Percentiles rank a stretch among this genome's conserved stretches.
These are phyloP conservation scores for Amblyjoppa proteus DNA, from an alignment of 2,888 invertebrate species.

Conservation along the genomic window DNA sequence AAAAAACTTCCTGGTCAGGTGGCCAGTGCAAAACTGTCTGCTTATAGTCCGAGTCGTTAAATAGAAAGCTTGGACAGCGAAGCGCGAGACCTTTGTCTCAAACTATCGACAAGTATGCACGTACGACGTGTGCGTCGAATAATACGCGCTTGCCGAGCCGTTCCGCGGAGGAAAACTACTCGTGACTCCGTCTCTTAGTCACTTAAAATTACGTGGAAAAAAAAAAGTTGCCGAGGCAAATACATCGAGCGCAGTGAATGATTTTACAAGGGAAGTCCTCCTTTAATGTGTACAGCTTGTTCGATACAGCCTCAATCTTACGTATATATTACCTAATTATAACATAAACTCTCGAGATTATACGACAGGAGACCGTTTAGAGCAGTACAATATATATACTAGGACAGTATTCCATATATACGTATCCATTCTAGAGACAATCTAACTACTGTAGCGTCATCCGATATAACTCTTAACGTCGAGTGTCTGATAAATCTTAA, in stretches of 20 bases:
- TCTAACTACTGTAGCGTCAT: conserved; percentile 39
- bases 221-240: background rate
- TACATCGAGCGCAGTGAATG: background rate
- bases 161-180: background rate
- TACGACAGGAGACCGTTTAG: conserved; percentile 40
- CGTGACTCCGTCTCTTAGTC: background rate
- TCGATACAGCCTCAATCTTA: conserved; percentile 61
- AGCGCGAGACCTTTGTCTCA: conserved; percentile 3
- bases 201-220: background rate
- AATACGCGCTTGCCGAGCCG: background rate
- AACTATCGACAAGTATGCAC: background rate
- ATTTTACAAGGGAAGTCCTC: conserved; percentile 61
- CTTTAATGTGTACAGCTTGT: conserved; percentile 62
- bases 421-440: conserved; percentile 56
- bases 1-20: background rate
- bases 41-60: background rate
- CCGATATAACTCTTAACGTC: conserved; percentile 52
- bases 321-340: conserved; percentile 30
- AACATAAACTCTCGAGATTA: conserved; percentile 50
- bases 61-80: conserved; percentile 6
- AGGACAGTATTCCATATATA: conserved; percentile 53
- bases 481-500: conserved; percentile 47
- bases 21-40: background rate
- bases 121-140: background rate
- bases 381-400: conserved; percentile 41